Base-by-base conservation (phyloP, 2,113 vertebrate genomes). In the Bucco capensis region DNA sequence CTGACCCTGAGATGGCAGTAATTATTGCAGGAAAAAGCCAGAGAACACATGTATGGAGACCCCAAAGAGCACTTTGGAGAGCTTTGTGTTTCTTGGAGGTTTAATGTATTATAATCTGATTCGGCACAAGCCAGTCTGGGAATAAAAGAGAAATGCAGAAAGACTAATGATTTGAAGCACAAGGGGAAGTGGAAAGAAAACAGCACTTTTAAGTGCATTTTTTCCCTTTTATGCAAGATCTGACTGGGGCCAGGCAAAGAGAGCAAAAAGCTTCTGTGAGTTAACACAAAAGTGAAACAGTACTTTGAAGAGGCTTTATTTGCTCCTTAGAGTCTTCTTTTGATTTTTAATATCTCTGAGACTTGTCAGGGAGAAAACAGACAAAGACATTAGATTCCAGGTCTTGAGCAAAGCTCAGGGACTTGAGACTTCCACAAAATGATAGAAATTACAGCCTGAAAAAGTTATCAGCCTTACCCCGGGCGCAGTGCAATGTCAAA, bases 31-130 rank as follows among this genome's bases (percentile, higher is more conserved):
- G 40, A 76, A 90, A 64, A 56, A 91, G 87, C 5, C 5, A 58
- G 79, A 85, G 90, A 93, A 89, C 69, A 65, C 87, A 54, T 72
- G 76, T 58, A 75, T 6, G 2, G 62, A 93, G 81, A 86, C 85
- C 76, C 64, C 74, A 85, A 94, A 95, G 94, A 96, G 89, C 92
- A 92, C 95, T 96, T 96, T 61, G 66, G 85, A 96, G 89, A 89
- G 93, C 95, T 96, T 95, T 96, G 92, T 94, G 90, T 92, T 96
- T 96, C 95, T 95, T 96, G 57, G 65, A 93, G 86, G 86, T 94
- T 95, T 96, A 96, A 96, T 96, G 54, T 93, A 96, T 96, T 96
- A 91, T 96, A 96, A 96, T 96, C 78, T 93, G 93, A 95, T 96
- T 96, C 92, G 74, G 94, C 96, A 96, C 85, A 88, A 95, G 70